Percentiles rank a stretch among this genome's conserved stretches.
Evolutionary conservation across 1,140 invertebrate species (phyloP).

Genomic region (Gryon sp.): DNA sequence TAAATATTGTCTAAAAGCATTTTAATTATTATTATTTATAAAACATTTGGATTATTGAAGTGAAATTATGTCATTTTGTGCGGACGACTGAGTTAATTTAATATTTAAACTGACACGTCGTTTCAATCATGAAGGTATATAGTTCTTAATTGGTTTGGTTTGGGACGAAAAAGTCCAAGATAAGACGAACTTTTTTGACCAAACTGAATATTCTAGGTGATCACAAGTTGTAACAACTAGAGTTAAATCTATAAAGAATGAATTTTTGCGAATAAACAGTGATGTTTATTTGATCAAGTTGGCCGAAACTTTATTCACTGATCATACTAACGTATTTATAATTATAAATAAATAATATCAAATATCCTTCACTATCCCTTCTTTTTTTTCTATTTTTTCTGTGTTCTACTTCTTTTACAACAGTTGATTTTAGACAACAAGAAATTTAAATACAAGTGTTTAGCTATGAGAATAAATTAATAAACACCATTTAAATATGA

Average conservation of each 20-base stretch:
- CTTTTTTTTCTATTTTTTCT: too few species aligned
- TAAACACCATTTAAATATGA: constrained; percentile 13
- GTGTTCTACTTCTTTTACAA: too few species aligned
- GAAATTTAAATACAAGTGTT: too few species aligned
- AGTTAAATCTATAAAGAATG: constrained; percentile 51
- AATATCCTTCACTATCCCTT: too few species aligned
- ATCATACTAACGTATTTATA: constrained; percentile 9
- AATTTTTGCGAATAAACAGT: constrained; percentile 48
- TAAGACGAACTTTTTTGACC: constrained; percentile 6
- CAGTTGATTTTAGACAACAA: too few species aligned
- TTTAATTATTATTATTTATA: not conserved
- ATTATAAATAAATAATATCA: too few species aligned
- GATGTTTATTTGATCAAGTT: constrained; percentile 47
- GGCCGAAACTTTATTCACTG: constrained; percentile 33
- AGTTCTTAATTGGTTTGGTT: constrained; percentile 14
- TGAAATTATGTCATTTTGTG: too few species aligned
- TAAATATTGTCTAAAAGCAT: too few species aligned
- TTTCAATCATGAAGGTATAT: constrained; percentile 22
- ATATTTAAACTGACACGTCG: constrained; percentile 12
- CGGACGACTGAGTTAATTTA: not conserved
- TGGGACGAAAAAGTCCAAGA: not conserved
- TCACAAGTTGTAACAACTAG: constrained; percentile 40
- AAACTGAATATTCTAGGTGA: constrained; percentile 17
- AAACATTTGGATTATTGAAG: too few species aligned
- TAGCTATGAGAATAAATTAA: constrained; percentile 8